Evolutionary conservation across 2,888 invertebrate species (phyloP).

Genomic region (Furcula furcula): DNA sequence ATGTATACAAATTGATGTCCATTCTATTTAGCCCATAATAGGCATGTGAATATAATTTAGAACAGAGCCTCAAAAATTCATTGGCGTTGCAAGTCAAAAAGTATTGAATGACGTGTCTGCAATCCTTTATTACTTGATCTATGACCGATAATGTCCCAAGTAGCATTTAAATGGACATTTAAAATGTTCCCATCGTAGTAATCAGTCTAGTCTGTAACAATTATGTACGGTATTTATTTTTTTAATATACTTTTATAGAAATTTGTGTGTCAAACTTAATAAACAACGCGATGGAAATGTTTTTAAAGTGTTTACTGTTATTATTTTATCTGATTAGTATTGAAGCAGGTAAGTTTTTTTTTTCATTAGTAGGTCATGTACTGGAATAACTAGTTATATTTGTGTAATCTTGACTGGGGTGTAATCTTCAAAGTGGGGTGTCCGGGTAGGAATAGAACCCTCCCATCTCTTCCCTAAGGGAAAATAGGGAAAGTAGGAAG

Average conservation of each 20-base stretch:
- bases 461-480: no score
- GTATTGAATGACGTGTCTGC: constrained; percentile 18
- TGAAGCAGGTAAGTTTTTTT: constrained; percentile 44
- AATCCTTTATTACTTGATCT: constrained; percentile 14
- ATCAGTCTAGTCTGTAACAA: constrained; percentile 34
- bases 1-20: no score
- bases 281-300: constrained; percentile 43
- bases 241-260: constrained; percentile 13
- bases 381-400: not conserved
- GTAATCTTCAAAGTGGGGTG: no score
- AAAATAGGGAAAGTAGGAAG: no score
- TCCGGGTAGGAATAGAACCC: no score
- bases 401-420: no score
- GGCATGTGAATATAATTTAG: no score
- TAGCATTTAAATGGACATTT: constrained; percentile 26
- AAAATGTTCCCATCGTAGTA: constrained; percentile 30
- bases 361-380: constrained; percentile 4
- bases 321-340: constrained; percentile 42
- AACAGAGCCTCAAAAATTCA: no score
- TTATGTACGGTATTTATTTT: constrained; percentile 29
- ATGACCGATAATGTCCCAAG: constrained; percentile 15
- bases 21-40: no score
- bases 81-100: not conserved
- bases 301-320: constrained; percentile 48
- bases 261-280: constrained; percentile 10